Evolutionary conservation across 2,888 invertebrate genomes (phyloP).

Genomic region (Phalangium opilio): DNA sequence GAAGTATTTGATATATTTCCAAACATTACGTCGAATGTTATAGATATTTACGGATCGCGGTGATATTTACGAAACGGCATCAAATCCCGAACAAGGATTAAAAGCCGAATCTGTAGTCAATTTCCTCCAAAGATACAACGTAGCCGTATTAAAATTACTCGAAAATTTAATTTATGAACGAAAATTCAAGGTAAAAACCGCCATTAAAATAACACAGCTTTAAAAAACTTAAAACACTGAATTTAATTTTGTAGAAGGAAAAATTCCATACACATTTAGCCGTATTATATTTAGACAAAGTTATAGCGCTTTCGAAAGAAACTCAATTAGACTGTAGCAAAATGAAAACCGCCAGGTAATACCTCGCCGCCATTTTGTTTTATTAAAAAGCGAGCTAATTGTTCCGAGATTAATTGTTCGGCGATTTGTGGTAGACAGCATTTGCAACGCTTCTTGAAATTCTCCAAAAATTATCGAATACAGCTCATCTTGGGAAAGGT

Average conservation of each 20-base stretch:
- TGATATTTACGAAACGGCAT: slow-evolving; percentile 23
- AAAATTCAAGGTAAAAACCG: slow-evolving; percentile 28
- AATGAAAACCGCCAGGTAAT: slow-evolving; percentile 28
- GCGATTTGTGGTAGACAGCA: slow-evolving; percentile 25
- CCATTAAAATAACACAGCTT: background rate
- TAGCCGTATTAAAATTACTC: slow-evolving; percentile 31
- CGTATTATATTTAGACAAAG: slow-evolving; percentile 34
- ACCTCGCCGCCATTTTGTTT: too few relatives aligned
- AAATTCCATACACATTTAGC: slow-evolving; percentile 37
- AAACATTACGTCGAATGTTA: too few relatives aligned
- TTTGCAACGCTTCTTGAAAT: slow-evolving; percentile 31
- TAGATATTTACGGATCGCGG: slow-evolving; percentile 33
- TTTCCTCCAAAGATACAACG: slow-evolving; percentile 31
- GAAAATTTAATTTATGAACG: slow-evolving; percentile 33
- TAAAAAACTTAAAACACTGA: background rate
- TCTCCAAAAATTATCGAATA: slow-evolving; percentile 33
- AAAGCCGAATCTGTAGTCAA: slow-evolving; percentile 31
- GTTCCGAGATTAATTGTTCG: too few relatives aligned
- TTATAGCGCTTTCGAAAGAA: slow-evolving; percentile 27
- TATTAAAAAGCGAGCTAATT: too few relatives aligned
- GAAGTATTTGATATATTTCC: too few relatives aligned
- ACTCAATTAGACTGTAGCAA: slow-evolving; percentile 24
- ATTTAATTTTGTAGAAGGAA: slow-evolving; percentile 31
- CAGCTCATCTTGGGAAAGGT: slow-evolving; percentile 35
- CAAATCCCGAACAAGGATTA: slow-evolving; percentile 23